Evolutionary conservation across 2,797 vertebrate species (phyloP), one percentile per base, ranked within the genome.

Genomic region (Carcharodon carcharias): DNA sequence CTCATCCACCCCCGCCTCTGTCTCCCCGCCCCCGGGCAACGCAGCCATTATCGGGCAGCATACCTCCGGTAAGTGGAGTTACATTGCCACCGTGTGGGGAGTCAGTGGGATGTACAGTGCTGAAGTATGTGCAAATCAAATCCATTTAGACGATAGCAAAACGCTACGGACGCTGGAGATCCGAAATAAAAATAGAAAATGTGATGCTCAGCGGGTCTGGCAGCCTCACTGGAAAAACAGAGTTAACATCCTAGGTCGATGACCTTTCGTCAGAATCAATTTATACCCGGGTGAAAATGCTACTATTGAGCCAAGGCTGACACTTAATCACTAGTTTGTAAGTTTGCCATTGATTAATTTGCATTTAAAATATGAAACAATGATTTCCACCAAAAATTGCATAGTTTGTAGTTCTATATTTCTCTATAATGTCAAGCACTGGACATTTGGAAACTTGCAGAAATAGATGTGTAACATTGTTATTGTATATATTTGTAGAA

Each of bases 21-120:
- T 98, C 40, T 98, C 98, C 0, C 98, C 98, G 11, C 98, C 98
- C 54, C 98, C 97, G 0, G 98, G 98, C 58, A 98, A 97, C 82
- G 97, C 98, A 12, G 98, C 98, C 97, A 97, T 99, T 96, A 98
- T 98, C 97, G 97, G 98, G 96, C 98, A 98, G 96, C 98, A 98
- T 6, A 98, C 98, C 96, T 98, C 98, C 61, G 98, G 99, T 99
- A 97, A 98, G 98, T 97, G n/a, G 97, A 96, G 54, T 96, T 96
- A 97, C 97, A 98, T 97, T 97, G 97, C 96, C 97, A 97, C 97
- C 97, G 96, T 96, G 96, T 97, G 97, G 69, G n/a, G 6, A 91
- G 11, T 61, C 56, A 61, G 12, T 14, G 54, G 28, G 54, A 31
- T 35, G 87, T 11, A 56, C 3, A 12, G 56, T n/a, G 31, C 88